These are phyloP conservation scores for Emydocephalus ijimae DNA, from an alignment of 2,113 vertebrate genomes.

Conservation along the genomic window DNA sequence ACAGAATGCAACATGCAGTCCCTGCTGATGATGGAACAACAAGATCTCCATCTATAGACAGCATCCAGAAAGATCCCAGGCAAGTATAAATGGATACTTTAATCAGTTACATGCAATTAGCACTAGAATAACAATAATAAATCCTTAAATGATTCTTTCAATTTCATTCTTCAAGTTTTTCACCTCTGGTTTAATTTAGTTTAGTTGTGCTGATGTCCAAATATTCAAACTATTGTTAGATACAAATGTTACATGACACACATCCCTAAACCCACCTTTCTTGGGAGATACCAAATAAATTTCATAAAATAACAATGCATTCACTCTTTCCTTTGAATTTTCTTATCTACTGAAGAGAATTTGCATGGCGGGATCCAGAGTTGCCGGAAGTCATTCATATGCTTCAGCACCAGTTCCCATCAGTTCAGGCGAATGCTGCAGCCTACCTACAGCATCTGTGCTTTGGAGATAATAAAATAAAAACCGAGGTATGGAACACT, in stretches of 20 bases:
- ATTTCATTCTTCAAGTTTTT: background rate
- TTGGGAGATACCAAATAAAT: background rate
- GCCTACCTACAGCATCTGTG: conserved; percentile 97
- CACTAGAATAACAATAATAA: background rate
- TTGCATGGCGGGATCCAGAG: conserved; percentile 95
- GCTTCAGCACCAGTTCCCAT: conserved; percentile 97
- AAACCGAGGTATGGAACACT: conserved; percentile 77
- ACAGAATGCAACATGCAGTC: conserved; percentile 67
- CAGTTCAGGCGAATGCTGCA: conserved; percentile 93
- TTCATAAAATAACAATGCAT: background rate
- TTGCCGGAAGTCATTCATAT: conserved; percentile 95
- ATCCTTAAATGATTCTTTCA: background rate
- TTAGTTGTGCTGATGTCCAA: background rate
- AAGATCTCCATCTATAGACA: conserved; percentile 92
- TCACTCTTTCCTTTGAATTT: conserved; percentile 19
- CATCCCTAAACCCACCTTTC: background rate
- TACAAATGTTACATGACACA: background rate
- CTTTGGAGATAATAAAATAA: conserved; percentile 90
- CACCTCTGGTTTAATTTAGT: background rate
- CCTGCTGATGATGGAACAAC: conserved; percentile 82
- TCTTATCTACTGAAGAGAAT: conserved; percentile 77
- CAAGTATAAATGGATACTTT: conserved; percentile 51
- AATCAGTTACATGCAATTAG: rapidly evolving
- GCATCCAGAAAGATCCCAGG: conserved; percentile 98
- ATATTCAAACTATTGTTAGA: background rate